Percentiles rank a stretch among this genome's conserved stretches.
Evolutionary conservation across 2,113 vertebrate species (phyloP).

Genomic region (Callipepla squamata): DNA sequence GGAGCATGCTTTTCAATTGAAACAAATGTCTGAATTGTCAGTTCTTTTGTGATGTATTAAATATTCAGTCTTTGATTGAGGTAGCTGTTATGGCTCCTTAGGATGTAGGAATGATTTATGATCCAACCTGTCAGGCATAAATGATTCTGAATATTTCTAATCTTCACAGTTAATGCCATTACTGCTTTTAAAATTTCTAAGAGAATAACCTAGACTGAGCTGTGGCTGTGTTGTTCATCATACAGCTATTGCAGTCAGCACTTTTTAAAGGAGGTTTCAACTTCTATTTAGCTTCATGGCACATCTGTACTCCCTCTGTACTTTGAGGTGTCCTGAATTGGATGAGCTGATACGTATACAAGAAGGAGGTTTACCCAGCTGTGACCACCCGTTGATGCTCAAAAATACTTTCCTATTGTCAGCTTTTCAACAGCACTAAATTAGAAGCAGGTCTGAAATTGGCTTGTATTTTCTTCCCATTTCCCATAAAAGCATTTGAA

Average conservation of each 20-base stretch:
- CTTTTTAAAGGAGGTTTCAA: not conserved
- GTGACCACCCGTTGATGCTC: not conserved
- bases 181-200: not conserved
- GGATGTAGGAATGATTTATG: not conserved
- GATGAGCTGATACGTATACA: not conserved
- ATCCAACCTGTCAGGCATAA: not conserved
- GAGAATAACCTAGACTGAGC: not conserved
- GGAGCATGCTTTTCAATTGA: not conserved
- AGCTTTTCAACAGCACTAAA: not conserved
- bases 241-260: not conserved
- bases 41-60: not conserved
- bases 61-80: not conserved
- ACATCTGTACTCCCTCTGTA: not conserved
- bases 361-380: fast-evolving
- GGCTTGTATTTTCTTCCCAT: not conserved
- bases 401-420: not conserved
- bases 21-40: not conserved
- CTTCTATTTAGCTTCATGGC: not conserved
- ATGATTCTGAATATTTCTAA: not conserved
- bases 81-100: not conserved
- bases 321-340: fast-evolving
- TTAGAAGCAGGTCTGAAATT: not conserved
- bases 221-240: not conserved
- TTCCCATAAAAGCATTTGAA: not conserved
- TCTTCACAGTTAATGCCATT: not conserved